Percentiles rank a stretch among this genome's conserved stretches.
Evolutionary conservation across 2,113 vertebrate species (phyloP).

Genomic region (Genyomyrus donnyi): DNA sequence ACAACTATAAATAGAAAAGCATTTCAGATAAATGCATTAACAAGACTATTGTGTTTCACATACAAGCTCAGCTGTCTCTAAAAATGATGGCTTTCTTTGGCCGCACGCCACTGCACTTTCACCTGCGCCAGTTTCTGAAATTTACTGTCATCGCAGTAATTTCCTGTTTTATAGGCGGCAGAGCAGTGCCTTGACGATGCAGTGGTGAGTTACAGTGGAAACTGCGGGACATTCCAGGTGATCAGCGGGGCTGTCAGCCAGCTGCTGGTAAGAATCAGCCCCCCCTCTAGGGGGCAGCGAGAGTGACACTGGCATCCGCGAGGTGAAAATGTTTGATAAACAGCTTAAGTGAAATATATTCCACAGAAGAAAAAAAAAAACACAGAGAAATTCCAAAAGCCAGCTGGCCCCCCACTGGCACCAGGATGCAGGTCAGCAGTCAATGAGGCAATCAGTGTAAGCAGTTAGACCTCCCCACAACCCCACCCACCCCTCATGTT

Average conservation of each 20-base stretch:
- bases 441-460: neutral
- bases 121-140: neutral
- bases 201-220: neutral
- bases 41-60: neutral
- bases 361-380: neutral
- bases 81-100: slow-evolving; percentile 2
- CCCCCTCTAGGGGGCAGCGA: neutral
- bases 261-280: neutral
- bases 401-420: neutral
- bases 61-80: slow-evolving; percentile 6
- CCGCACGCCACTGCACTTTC: neutral
- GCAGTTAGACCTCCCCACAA: too few relatives aligned
- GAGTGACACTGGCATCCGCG: neutral
- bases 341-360: neutral
- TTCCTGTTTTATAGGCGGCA: neutral
- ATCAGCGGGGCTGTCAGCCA: neutral
- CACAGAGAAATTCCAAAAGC: neutral
- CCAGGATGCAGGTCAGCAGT: neutral
- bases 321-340: slow-evolving; percentile 34
- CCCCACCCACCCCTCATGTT: neutral
- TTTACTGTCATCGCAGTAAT: neutral
- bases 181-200: neutral
- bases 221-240: neutral
- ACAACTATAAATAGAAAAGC: neutral
- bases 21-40: neutral